phyloP scores from a whole-genome alignment of 2,113 vertebrate species.

The Tragulus kanchil region DNA sequence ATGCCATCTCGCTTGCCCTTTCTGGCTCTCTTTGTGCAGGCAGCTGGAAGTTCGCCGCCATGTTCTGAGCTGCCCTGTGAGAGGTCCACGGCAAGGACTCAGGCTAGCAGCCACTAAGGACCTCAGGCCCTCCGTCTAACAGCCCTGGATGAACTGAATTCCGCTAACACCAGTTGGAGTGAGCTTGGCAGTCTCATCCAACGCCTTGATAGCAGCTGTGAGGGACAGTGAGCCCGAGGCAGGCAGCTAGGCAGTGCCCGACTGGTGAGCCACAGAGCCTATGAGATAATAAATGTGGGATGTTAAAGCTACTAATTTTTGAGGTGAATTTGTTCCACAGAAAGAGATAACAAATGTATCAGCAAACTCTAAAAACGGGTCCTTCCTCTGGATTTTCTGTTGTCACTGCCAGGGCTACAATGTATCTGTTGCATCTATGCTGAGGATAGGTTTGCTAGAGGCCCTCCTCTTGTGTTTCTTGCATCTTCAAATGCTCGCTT shows the following conservation, averaged over 20 bases:
- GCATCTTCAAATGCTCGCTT: neutral
- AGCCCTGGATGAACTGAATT: neutral
- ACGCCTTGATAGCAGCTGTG: neutral
- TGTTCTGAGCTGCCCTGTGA: neutral
- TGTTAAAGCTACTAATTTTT: neutral
- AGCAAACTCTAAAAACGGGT: neutral
- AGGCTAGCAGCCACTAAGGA: neutral
- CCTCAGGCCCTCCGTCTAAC: neutral
- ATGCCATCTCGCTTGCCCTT: neutral
- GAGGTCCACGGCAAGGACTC: neutral
- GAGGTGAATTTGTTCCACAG: constrained; percentile 27
- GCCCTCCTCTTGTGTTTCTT: neutral
- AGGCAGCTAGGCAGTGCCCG: neutral
- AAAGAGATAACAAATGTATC: neutral
- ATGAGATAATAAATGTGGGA: neutral
- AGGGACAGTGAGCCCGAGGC: neutral
- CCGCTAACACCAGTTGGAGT: neutral
- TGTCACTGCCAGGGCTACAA: neutral
- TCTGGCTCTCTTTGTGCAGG: neutral
- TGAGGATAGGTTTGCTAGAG: neutral
- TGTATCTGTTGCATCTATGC: neutral
- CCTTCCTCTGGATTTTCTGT: neutral
- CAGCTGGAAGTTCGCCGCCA: neutral
- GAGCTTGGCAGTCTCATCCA: neutral
- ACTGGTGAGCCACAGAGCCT: neutral